These are phyloP conservation scores for Thereuonema tuberculata DNA, from an alignment of 1,140 invertebrate genomes.

Conservation along the genomic window DNA sequence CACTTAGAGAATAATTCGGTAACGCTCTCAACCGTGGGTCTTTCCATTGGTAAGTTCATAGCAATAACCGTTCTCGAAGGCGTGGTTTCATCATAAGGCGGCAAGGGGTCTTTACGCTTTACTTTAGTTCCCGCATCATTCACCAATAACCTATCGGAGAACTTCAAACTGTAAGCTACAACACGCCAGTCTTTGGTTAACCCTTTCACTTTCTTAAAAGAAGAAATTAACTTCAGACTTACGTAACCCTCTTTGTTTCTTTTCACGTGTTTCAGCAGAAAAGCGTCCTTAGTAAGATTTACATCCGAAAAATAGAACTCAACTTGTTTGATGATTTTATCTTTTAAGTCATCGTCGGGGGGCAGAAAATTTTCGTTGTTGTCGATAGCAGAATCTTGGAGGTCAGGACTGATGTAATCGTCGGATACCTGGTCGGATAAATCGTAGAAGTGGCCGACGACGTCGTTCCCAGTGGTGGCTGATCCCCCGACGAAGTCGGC, in stretches of 20 bases:
- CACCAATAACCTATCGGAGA: conserved; percentile 68
- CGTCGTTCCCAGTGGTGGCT: not conserved
- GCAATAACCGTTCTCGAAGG: conserved; percentile 78
- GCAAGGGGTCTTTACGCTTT: conserved; percentile 65
- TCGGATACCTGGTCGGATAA: not conserved
- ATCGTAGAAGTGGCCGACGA: not conserved
- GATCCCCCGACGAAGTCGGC: not conserved
- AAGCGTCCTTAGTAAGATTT: conserved; percentile 87
- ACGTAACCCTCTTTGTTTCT: conserved; percentile 91
- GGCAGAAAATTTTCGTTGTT: not conserved
- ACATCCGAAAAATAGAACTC: conserved; percentile 91
- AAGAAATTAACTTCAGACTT: conserved; percentile 82
- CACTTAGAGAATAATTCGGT: conserved; percentile 72
- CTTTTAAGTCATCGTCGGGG: not conserved
- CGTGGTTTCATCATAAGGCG: conserved; percentile 77
- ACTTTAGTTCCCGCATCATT: conserved; percentile 83
- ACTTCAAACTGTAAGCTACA: conserved; percentile 63
- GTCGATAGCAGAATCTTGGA: not conserved
- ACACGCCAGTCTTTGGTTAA: conserved; percentile 85
- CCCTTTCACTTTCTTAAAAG: conserved; percentile 65
- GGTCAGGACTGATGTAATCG: not conserved
- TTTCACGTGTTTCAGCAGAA: conserved; percentile 83
- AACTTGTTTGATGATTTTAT: conserved; percentile 48
- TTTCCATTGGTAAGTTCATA: conserved; percentile 65
- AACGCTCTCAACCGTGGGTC: conserved; percentile 68